Evolutionary conservation across 2,888 invertebrate genomes (phyloP).

Genomic region (Ochropleura plecta): DNA sequence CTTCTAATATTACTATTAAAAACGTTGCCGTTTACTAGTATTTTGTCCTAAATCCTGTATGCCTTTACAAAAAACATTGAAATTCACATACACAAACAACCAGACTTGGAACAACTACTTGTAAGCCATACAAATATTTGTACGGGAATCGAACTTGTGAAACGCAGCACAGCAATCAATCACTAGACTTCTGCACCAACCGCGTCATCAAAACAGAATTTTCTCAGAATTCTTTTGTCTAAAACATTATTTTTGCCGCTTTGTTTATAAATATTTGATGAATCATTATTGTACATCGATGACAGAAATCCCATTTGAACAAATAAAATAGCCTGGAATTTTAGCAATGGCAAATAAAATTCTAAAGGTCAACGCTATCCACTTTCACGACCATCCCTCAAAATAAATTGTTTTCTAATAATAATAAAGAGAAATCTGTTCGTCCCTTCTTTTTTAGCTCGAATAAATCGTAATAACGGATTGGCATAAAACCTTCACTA

Average conservation of each 20-base stretch:
- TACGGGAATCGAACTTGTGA: too few species aligned
- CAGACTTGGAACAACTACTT: too few species aligned
- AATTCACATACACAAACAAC: too few species aligned
- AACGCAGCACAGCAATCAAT: too few species aligned
- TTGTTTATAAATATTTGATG: background rate
- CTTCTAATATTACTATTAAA: too few species aligned
- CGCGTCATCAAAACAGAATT: too few species aligned
- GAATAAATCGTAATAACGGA: conserved; percentile 33
- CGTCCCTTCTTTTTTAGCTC: conserved; percentile 35
- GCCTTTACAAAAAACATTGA: too few species aligned
- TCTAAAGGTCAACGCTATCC: conserved; percentile 19
- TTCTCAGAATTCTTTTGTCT: background rate
- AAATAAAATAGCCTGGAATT: background rate
- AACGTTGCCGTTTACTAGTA: too few species aligned
- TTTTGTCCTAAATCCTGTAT: too few species aligned
- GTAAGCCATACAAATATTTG: too few species aligned
- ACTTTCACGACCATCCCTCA: conserved; percentile 25
- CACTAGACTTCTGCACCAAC: too few species aligned
- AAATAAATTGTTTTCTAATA: conserved; percentile 50
- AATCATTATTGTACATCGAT: background rate
- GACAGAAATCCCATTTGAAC: background rate
- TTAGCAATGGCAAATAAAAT: conserved; percentile 14
- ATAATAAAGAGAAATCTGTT: conserved; percentile 30
- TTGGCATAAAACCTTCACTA: conserved; percentile 32
- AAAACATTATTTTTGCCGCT: background rate